A percentile compares a stretch with the other conserved stretches of the same genome.
phyloP scores from a whole-genome alignment of 2,888 invertebrate species.

The Caenorhabditis japonica region DNA sequence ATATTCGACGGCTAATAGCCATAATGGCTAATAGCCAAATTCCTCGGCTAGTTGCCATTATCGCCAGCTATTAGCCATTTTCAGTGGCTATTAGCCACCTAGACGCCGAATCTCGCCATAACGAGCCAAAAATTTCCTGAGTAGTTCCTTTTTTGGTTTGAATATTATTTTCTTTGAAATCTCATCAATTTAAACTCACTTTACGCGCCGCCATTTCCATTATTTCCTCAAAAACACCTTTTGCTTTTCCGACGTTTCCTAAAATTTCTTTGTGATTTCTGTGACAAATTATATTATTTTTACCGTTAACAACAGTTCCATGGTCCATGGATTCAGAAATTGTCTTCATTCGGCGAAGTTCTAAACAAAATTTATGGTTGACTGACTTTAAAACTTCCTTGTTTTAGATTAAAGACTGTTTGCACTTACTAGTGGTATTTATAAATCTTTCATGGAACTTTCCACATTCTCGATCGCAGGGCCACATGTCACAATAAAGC shows the following conservation, averaged over 20 bases:
- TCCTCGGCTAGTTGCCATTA: too few species aligned
- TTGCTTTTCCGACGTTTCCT: slow-evolving; percentile 9
- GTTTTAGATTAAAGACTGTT: too few species aligned
- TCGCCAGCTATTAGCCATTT: too few species aligned
- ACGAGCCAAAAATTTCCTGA: too few species aligned
- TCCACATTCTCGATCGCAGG: slow-evolving; percentile 50
- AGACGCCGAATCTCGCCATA: too few species aligned
- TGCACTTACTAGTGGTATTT: slow-evolving; percentile 46
- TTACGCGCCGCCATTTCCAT: slow-evolving; percentile 47
- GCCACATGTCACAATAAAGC: slow-evolving; percentile 46
- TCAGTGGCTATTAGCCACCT: too few species aligned
- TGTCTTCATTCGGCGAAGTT: slow-evolving; percentile 12
- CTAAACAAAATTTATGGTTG: slow-evolving; percentile 21
- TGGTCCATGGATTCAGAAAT: slow-evolving; percentile 1
- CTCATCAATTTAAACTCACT: too few species aligned
- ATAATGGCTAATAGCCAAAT: too few species aligned
- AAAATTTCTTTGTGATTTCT: neutral
- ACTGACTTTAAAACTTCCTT: neutral
- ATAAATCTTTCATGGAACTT: slow-evolving; percentile 39
- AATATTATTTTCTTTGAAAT: too few species aligned
- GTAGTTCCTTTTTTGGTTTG: too few species aligned
- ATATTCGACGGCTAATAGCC: too few species aligned
- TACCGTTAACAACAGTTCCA: neutral
- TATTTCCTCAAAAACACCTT: slow-evolving; percentile 42
- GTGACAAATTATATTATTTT: neutral